Evolutionary conservation across 2,888 invertebrate species (phyloP).

Genomic region (Drosophila kambysellisi): DNA sequence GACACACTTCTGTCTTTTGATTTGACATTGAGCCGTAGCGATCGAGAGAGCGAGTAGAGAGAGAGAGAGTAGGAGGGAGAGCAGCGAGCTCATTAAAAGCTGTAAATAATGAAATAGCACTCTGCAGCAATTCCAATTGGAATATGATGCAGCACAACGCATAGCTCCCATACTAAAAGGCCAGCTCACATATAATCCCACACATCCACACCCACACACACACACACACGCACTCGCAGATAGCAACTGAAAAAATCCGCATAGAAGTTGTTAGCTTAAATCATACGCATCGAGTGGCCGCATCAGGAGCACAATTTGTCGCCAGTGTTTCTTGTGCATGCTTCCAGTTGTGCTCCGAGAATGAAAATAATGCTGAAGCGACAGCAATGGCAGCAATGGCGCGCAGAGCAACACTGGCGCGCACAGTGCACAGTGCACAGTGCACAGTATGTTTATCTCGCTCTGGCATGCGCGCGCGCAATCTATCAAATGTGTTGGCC

Average conservation of each 20-base stretch:
- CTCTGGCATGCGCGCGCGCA: constrained; percentile 44
- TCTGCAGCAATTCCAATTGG: constrained; percentile 16
- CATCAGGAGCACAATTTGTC: neutral
- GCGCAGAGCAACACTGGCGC: constrained; percentile 21
- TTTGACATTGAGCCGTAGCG: constrained; percentile 13
- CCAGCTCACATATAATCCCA: neutral
- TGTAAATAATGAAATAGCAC: constrained; percentile 6
- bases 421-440: neutral
- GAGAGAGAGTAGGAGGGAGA: constrained; percentile 1
- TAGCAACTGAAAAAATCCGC: neutral
- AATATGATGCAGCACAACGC: constrained; percentile 1
- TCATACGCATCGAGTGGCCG: neutral
- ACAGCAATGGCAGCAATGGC: constrained; percentile 33
- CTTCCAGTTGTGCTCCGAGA: constrained; percentile 47
- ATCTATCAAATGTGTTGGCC: constrained; percentile 27
- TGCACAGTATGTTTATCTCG: constrained; percentile 48
- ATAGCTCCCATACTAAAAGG: neutral
- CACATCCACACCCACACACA: neutral
- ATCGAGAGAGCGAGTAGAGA: constrained; percentile 1
- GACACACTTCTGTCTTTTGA: constrained; percentile 6
- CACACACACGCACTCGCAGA: neutral
- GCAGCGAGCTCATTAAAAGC: neutral
- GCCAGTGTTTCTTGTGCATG: constrained; percentile 37
- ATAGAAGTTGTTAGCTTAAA: neutral
- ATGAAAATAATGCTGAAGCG: constrained; percentile 41